Percentiles rank a stretch among this genome's conserved stretches.
phyloP scores from a whole-genome alignment of 2,113 vertebrate genomes.

The Phrynosoma platyrhinos region DNA sequence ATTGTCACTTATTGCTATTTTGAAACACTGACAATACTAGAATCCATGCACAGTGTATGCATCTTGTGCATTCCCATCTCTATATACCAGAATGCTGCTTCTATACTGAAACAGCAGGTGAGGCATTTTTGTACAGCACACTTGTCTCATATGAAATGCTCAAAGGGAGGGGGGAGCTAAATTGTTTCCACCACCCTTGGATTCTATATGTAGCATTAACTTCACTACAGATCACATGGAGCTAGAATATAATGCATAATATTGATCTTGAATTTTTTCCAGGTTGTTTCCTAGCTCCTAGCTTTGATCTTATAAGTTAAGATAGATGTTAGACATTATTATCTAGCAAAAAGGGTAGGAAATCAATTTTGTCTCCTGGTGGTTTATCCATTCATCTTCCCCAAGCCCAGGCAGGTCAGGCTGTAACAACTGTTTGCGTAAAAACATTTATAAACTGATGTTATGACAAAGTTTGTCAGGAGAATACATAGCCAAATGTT shows the following conservation, averaged over 20 bases:
- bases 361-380: conserved; percentile 71
- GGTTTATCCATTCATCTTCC: conserved; percentile 55
- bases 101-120: neutral
- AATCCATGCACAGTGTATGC: neutral
- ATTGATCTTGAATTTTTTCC: conserved; percentile 62
- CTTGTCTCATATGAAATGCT: conserved; percentile 28
- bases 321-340: conserved; percentile 73
- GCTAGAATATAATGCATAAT: conserved; percentile 66
- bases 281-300: conserved; percentile 64
- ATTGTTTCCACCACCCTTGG: conserved; percentile 44
- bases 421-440: conserved; percentile 36
- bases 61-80: neutral
- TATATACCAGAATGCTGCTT: neutral
- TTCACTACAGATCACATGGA: conserved; percentile 58
- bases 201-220: conserved; percentile 36
- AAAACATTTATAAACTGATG: conserved; percentile 59
- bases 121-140: neutral
- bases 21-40: too few species aligned
- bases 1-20: too few species aligned
- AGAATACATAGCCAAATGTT: conserved; percentile 44
- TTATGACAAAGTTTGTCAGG: conserved; percentile 51
- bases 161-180: conserved; percentile 44
- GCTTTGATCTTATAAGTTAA: conserved; percentile 75
- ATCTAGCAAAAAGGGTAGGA: conserved; percentile 68
- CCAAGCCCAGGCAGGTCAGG: conserved; percentile 14